A percentile compares a stretch with the other conserved stretches of the same genome.
Evolutionary conservation across 37 sponge, comb jelly and placozoan species (phyloP).

Genomic region (Eunapius fragilis): DNA sequence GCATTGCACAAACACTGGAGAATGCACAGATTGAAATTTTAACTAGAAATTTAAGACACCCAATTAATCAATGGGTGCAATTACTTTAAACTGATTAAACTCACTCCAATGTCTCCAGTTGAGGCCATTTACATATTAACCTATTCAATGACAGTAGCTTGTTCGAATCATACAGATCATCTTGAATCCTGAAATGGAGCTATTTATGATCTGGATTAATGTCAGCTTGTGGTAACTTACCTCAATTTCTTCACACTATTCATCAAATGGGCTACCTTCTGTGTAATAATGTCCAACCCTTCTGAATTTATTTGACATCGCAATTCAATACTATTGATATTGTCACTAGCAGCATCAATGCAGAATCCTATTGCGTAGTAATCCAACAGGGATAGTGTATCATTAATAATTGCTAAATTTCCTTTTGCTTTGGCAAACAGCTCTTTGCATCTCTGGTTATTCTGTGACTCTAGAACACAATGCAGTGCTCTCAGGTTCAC

Average conservation of each 20-base stretch:
- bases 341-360: not conserved
- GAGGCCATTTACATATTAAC: not conserved
- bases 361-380: conserved; percentile 40
- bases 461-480: conserved; percentile 54
- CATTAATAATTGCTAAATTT: conserved; percentile 4
- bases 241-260: not conserved
- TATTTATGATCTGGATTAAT: not conserved
- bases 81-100: too few species aligned
- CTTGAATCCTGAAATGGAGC: not conserved
- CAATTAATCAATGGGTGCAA: too few species aligned
- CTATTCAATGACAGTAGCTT: not conserved
- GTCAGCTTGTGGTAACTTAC: not conserved
- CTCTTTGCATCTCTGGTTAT: conserved; percentile 4
- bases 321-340: conserved; percentile 13
- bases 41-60: too few species aligned
- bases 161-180: not conserved
- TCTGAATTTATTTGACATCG: conserved; percentile 33
- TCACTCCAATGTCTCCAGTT: not conserved
- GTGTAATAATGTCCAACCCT: conserved; percentile 18
- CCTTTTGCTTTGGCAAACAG: conserved; percentile 5
- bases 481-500: conserved; percentile 13
- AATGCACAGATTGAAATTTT: too few species aligned
- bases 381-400: conserved; percentile 20
- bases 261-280: not conserved
- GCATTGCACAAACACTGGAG: too few species aligned